Base-by-base conservation (phyloP, 2,113 vertebrate species). In the Columbina picui region DNA sequence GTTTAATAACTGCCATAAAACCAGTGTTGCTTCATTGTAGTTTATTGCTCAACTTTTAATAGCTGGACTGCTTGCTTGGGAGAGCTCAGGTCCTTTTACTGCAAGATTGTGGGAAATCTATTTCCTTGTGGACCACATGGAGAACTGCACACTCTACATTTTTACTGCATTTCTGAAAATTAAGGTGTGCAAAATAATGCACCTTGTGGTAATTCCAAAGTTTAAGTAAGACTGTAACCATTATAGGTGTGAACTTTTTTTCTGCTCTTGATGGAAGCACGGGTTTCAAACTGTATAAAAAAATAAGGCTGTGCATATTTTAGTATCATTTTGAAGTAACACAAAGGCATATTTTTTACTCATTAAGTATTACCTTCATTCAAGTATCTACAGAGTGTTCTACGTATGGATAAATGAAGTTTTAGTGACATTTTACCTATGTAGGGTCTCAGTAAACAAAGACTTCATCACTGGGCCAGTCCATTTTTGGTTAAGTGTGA, bases 1-100 rank as follows among this genome's bases (percentile, higher is more conserved):
- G 53, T 89, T 75, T 94, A 80, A 96, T 29, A 80, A 38, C 70
- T 60, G 30, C 68, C 85, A 64, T 96, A 91, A 95, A 96, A 79
- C 21, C 34, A 60, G 25, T 36, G 57, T 94, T 90, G 43, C 73
- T 92, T 69, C 56, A 14, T 23, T 81, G 43, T 91, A 52, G 69
- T 90, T 89, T 89, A 79, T 78, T 93, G 76, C 64, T 94, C 47
- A 38, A 3, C 39, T 91, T 94, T 38, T 91, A 91, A 76, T 87
- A 59, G 30, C 45, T 85, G 59, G 57, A 50, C 63, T 83, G 49
- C 49, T 76, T 95, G 57, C 79, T 21, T 83, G 89, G 43, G 41
- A 71, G 67, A 52, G 15, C 39, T 92, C 53, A 61, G 57, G 39
- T 76, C 43, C 76, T 93, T 85, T 87, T 86, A 55, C 36, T 57